These are phyloP conservation scores for Mimas tiliae DNA, from an alignment of 2,888 invertebrate species.

Conservation along the genomic window DNA sequence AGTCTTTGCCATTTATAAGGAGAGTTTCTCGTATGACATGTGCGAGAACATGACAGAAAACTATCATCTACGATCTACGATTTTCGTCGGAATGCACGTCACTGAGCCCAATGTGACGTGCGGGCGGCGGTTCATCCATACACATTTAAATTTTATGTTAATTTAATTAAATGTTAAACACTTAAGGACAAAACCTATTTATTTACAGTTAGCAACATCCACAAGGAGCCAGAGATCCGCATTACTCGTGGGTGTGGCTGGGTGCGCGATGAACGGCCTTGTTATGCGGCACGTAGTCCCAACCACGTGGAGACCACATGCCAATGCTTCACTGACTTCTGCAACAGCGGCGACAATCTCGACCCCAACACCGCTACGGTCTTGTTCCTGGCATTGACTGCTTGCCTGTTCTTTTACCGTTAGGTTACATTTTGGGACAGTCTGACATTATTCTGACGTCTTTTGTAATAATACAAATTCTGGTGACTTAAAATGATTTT, in stretches of 20 bases:
- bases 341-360: constrained; percentile 73
- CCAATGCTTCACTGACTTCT: constrained; percentile 86
- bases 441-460: neutral
- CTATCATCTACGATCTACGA: too few species aligned
- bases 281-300: constrained; percentile 85
- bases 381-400: constrained; percentile 53
- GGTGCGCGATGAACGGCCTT: constrained; percentile 72
- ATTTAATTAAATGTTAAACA: too few species aligned
- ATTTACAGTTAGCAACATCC: constrained; percentile 61
- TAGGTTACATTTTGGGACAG: constrained; percentile 22
- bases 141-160: too few species aligned
- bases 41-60: too few species aligned
- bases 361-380: constrained; percentile 44
- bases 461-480: too few species aligned
- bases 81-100: too few species aligned
- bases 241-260: constrained; percentile 89
- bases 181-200: neutral
- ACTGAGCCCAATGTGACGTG: too few species aligned
- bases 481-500: too few species aligned
- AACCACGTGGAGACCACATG: constrained; percentile 86
- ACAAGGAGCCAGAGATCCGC: constrained; percentile 69
- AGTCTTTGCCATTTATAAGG: too few species aligned
- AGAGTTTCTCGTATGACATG: too few species aligned
- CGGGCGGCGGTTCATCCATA: too few species aligned
- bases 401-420: constrained; percentile 49